phyloP scores from a whole-genome alignment of 2,888 invertebrate genomes.

The Leucoma salicis region DNA sequence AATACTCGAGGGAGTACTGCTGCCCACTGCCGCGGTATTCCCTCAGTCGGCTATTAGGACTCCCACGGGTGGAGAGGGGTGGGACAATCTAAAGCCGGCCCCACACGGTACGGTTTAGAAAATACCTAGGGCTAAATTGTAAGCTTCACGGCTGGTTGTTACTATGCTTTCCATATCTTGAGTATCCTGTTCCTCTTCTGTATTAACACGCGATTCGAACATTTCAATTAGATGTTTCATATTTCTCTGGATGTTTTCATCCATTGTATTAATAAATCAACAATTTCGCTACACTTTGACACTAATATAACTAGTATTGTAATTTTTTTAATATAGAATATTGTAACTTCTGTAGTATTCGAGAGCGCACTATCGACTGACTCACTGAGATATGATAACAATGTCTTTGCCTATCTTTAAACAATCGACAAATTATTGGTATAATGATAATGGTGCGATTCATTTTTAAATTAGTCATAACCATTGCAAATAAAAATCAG shows the following conservation, averaged over 20 bases:
- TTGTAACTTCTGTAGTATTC: constrained; percentile 5
- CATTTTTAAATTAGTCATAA: constrained; percentile 3
- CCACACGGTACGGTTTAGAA: too few species aligned
- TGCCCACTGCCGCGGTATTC: too few species aligned
- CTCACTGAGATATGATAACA: constrained; percentile 56
- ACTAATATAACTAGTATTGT: constrained; percentile 8
- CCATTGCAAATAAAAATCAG: constrained; percentile 1
- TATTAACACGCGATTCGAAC: constrained; percentile 57
- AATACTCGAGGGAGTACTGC: too few species aligned
- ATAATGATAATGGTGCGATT: constrained; percentile 32
- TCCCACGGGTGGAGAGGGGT: too few species aligned
- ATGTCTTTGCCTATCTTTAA: constrained; percentile 34
- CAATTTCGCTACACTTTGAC: constrained; percentile 7
- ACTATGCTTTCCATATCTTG: constrained; percentile 35
- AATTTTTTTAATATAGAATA: constrained; percentile 8
- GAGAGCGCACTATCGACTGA: constrained; percentile 51
- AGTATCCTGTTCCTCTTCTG: constrained; percentile 40
- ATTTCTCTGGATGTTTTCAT: constrained; percentile 40
- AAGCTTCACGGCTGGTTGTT: constrained; percentile 37
- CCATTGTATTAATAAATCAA: constrained; percentile 39
- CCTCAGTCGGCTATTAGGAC: too few species aligned
- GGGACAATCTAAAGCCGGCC: too few species aligned
- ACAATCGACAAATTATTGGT: constrained; percentile 39
- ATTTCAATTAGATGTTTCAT: constrained; percentile 65
- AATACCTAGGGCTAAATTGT: constrained; percentile 42